Percentiles rank a stretch among this genome's conserved stretches.
Conservation (phyloP, 2,113 vertebrate genomes). For the Psettodes erumei region DNA sequence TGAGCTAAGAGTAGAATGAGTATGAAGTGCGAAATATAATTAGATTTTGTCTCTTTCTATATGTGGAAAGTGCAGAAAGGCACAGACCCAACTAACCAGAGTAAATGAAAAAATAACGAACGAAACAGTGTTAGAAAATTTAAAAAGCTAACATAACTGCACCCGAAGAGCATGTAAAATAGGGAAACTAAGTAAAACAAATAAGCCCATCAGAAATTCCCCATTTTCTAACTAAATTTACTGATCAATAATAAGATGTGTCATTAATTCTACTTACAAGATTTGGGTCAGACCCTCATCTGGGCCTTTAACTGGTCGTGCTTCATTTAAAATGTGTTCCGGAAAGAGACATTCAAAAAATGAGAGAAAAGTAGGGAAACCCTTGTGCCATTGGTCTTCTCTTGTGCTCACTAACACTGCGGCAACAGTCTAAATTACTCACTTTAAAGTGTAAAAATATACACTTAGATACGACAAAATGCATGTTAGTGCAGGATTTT, state of each 20-base stretch:
- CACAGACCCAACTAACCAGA: not conserved
- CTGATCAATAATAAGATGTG: not conserved
- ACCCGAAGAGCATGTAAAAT: not conserved
- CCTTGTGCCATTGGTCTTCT: too few relatives aligned
- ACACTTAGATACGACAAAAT: not conserved
- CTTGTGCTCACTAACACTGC: too few relatives aligned
- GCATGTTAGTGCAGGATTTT: not conserved
- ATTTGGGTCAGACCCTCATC: not conserved
- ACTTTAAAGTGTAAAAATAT: not conserved
- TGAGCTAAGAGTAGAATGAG: not conserved
- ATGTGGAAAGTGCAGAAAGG: too few relatives aligned
- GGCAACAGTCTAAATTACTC: too few relatives aligned
- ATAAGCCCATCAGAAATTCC: too few relatives aligned
- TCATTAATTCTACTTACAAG: not conserved
- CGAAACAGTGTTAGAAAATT: not conserved
- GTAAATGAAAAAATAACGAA: not conserved
- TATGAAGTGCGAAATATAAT: not conserved
- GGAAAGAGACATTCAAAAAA: too few relatives aligned
- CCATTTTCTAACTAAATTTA: too few relatives aligned
- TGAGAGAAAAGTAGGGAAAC: too few relatives aligned
- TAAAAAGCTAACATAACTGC: not conserved
- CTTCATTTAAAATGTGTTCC: not conserved
- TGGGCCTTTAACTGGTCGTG: not conserved
- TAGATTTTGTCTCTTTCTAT: not conserved
- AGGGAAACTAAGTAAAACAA: not conserved